Base-by-base conservation (phyloP, 2,888 invertebrate species). In the Blastobasis lacticolella region DNA sequence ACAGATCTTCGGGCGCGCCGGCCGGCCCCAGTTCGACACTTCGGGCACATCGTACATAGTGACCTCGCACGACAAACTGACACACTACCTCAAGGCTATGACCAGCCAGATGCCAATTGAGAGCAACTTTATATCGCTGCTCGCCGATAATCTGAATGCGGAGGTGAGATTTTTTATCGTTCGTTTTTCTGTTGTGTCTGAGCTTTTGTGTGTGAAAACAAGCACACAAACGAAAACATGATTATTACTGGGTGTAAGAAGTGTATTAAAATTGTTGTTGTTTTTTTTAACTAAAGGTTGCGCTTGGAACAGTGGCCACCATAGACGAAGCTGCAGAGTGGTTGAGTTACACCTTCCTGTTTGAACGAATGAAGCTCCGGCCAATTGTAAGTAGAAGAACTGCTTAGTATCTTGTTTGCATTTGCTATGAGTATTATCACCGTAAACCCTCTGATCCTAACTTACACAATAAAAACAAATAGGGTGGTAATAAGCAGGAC, bases 61-160 rank as follows among this genome's bases (percentile, higher is more conserved):
- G 48, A 99, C 99, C 0, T 88, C 94, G 0, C 95, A 97, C 71
- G 94, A 95, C 57, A 98, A 98, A 75, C 89, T 99, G 52, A 92
- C 95, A 40, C 97, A 97, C 72, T 99, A 99, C 73, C 89, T 99
- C 52, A 95, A 96, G 0, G 90, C 98, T 49, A 91, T 99, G 72
- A 98, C 97, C 1, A 96, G 97, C 73, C 98, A 99, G 82, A 96
- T 96, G 76, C 99, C 99, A 0, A 99, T 99, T 57, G 99, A 99
- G 81, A 98, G 98, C 69, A 97, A 97, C 81, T 98, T 99, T 69
- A 93, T 97, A 54, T 93, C 93, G 67, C 93, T 95, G 63, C 83
- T 99, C 51, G 94, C 95, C 4, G 99, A 99, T 80, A 98, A 99
- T 88, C 90, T 99, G 55, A 99, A 99, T 86, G 99, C 99, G 38